Percentiles rank a stretch among this genome's conserved stretches.
Conservation (phyloP, 2,797 vertebrate species). For the Sitta carolinensis region DNA sequence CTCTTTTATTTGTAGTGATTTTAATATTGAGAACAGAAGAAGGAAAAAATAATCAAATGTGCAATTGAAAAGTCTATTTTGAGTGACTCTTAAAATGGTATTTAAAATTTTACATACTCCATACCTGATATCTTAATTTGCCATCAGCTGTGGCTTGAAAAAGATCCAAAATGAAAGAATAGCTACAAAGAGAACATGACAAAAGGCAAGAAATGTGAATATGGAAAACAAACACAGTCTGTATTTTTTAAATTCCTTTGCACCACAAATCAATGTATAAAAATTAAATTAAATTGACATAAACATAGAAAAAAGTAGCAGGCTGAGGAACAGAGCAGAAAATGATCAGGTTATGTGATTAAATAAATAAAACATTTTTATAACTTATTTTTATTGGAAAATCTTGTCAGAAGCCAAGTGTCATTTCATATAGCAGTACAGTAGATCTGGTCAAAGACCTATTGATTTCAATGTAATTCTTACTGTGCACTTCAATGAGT, state of each 20-base stretch:
- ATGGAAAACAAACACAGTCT: neutral
- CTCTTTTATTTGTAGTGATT: neutral
- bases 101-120: neutral
- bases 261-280: neutral
- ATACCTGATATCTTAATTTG: neutral
- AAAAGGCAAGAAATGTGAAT: neutral
- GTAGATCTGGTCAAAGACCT: neutral
- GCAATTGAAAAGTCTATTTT: neutral
- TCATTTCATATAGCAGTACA: neutral
- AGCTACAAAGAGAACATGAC: neutral
- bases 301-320: neutral
- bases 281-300: neutral
- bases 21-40: neutral
- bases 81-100: neutral
- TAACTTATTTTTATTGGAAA: neutral
- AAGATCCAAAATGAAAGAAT: neutral
- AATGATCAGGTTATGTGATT: neutral
- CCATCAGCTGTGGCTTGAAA: neutral
- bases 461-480: neutral
- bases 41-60: neutral
- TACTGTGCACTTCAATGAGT: neutral
- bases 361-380: neutral
- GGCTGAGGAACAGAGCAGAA: neutral
- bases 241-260: neutral
- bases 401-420: neutral